phyloP scores from a whole-genome alignment of 2,113 vertebrate genomes.

The Lepisosteus oculatus region DNA sequence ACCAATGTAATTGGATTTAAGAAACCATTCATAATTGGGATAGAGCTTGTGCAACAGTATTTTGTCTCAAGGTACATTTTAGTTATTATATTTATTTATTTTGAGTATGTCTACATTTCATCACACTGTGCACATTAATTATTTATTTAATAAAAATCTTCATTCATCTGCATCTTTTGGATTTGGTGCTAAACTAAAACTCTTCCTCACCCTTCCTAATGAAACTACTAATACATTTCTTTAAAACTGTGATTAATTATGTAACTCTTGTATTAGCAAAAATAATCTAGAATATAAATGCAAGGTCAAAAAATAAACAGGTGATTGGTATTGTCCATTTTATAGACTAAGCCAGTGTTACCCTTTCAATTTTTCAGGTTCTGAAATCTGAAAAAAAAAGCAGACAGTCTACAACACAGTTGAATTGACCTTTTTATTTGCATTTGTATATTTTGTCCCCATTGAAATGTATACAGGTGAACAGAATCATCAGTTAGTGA shows the following conservation, averaged over 20 bases:
- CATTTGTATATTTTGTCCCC: background rate
- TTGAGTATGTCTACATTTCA: slow-evolving; percentile 52
- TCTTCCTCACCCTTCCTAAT: slow-evolving; percentile 11
- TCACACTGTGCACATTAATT: slow-evolving; percentile 53
- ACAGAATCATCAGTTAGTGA: slow-evolving; percentile 2
- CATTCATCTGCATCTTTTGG: slow-evolving; percentile 39
- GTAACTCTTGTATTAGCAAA: slow-evolving; percentile 8
- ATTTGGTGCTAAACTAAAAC: slow-evolving; percentile 40
- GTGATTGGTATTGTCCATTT: slow-evolving; percentile 12
- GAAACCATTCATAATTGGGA: slow-evolving; percentile 25
- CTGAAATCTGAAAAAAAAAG: too few relatives aligned
- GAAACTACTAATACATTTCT: slow-evolving; percentile 5
- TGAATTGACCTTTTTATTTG: too few relatives aligned
- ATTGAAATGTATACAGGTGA: slow-evolving; percentile 8
- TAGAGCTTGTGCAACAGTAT: slow-evolving; percentile 23
- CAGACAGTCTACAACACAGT: too few relatives aligned
- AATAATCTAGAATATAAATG: background rate
- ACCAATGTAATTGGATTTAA: background rate
- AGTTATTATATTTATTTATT: slow-evolving; percentile 23
- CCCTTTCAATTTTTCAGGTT: slow-evolving; percentile 5
- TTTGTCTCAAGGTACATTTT: slow-evolving; percentile 39
- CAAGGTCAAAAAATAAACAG: slow-evolving; percentile 30
- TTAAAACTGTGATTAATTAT: slow-evolving; percentile 39
- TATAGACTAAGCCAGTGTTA: background rate
- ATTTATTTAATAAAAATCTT: slow-evolving; percentile 40